A percentile compares a stretch with the other conserved stretches of the same genome.
Evolutionary conservation across 2,888 invertebrate species (phyloP).

Genomic region (Torymus texanus): DNA sequence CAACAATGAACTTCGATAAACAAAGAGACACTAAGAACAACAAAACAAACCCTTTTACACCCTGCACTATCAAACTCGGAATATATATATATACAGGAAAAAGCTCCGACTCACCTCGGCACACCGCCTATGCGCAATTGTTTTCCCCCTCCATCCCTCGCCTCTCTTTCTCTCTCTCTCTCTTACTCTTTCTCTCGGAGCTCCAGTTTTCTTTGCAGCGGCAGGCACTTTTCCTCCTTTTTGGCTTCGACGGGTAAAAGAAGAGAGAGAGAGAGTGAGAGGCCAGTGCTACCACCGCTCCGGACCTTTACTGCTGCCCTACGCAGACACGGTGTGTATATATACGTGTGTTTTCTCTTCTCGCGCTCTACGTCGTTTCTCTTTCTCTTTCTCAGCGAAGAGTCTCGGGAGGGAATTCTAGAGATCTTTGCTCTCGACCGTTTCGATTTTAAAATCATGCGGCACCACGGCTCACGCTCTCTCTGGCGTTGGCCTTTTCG

Average conservation of each 20-base stretch:
- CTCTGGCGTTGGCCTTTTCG: neutral
- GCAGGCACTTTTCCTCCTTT: conserved; percentile 2
- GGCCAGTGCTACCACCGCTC: neutral
- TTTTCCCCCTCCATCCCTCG: neutral
- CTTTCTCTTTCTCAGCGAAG: neutral
- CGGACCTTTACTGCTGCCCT: conserved; percentile 21
- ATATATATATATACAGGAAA: no score
- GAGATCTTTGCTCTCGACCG: neutral
- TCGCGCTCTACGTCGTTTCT: neutral
- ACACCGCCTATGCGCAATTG: no score
- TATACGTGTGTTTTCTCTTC: no score
- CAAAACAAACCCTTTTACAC: no score
- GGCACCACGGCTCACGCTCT: neutral
- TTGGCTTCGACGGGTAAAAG: conserved; percentile 5
- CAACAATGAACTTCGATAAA: no score
- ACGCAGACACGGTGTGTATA: neutral
- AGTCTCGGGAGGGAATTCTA: conserved; percentile 16
- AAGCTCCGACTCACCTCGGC: no score
- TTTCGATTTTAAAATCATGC: conserved; percentile 15
- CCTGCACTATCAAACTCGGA: no score
- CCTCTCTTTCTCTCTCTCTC: neutral
- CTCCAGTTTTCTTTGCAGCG: conserved; percentile 1
- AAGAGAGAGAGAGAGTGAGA: neutral
- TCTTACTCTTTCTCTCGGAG: neutral
- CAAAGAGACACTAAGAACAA: no score